Base-by-base conservation (phyloP, 2,888 invertebrate species). In the Brachycybe producta region DNA sequence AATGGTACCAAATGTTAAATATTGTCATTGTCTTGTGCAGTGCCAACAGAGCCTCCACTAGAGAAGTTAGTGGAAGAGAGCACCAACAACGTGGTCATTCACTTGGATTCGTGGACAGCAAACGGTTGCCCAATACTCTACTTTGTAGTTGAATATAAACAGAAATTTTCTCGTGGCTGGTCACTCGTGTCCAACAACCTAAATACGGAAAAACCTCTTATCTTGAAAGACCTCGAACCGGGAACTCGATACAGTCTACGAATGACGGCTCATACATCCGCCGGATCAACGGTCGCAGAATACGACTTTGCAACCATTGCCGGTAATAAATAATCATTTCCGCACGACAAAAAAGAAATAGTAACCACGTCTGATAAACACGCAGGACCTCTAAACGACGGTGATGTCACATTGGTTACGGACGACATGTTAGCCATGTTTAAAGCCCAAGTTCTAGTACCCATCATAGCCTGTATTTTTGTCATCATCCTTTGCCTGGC, bases 111-210 rank as follows among this genome's bases (percentile, higher is more conserved):
- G 17, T 50, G 42, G 42, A 32, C 13, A n/a, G 15, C 43, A 8
- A 50, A 50, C 15, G 43, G 43, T 2, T 50, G 50, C 36, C 50
- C 50, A 1, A 43, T 50, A 7, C 19, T 43, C 7, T 43, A 43
- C 21, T 50, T 50, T 21, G 43, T 50, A 7, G 35, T 50, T 26
- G 50, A 50, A 50, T 50, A 50, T 26, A 50, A 50, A 24, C 32
- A 15, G 15, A 17, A 26, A n/a, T 24, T 43, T 26, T 28, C 43
- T 3, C 21, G 43, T 17, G 34, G 36, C 24, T 50, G 50, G 50
- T 26, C 23, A n/a, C 41, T 43, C 8, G n/a, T 50, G 13, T 36
- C 47, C 13, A 44, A 50, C 41, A 28, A 50, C 3, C 24, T 42
- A 27, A 24, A n/a, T 5, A 32, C 34, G 11, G 41, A 44, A 23